Conservation (phyloP, 1,140 invertebrate species). For the Tachypleus tridentatus region DNA sequence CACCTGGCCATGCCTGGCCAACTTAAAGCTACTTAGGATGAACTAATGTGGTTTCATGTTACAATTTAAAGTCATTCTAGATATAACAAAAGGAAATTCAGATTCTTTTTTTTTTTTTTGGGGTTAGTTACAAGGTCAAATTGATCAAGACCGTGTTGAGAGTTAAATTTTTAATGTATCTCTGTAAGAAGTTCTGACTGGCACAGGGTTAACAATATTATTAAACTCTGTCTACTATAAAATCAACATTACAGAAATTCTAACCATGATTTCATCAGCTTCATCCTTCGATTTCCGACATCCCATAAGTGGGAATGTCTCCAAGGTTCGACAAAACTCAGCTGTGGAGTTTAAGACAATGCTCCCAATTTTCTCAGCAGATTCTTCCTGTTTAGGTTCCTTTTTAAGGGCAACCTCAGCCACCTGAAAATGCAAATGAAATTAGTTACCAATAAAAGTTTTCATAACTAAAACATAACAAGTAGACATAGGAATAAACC, state of each 20-base stretch:
- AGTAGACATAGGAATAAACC: no score
- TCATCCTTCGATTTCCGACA: slow-evolving; percentile 76
- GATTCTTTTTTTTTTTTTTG: no score
- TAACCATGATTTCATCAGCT: slow-evolving; percentile 63
- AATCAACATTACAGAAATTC: no score
- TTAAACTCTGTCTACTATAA: not conserved
- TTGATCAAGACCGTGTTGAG: no score
- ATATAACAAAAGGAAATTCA: no score
- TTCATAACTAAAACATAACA: slow-evolving; percentile 2
- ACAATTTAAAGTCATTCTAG: no score
- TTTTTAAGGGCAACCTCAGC: slow-evolving; percentile 1
- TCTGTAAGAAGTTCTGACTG: not conserved
- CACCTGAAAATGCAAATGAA: not conserved
- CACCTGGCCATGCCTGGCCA: no score
- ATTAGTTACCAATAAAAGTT: not conserved
- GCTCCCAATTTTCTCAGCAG: slow-evolving; percentile 18
- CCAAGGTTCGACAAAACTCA: slow-evolving; percentile 94
- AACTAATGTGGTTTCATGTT: no score
- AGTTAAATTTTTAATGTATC: slow-evolving; percentile 19
- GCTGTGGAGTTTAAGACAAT: slow-evolving; percentile 88
- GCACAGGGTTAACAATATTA: slow-evolving; percentile 9
- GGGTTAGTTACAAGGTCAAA: no score
- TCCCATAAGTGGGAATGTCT: slow-evolving; percentile 85
- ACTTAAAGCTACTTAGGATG: no score
- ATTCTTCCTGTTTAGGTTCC: slow-evolving; percentile 22